These are phyloP conservation scores for Anseranas semipalmata DNA, from an alignment of 2,113 vertebrate species.

Conservation along the genomic window DNA sequence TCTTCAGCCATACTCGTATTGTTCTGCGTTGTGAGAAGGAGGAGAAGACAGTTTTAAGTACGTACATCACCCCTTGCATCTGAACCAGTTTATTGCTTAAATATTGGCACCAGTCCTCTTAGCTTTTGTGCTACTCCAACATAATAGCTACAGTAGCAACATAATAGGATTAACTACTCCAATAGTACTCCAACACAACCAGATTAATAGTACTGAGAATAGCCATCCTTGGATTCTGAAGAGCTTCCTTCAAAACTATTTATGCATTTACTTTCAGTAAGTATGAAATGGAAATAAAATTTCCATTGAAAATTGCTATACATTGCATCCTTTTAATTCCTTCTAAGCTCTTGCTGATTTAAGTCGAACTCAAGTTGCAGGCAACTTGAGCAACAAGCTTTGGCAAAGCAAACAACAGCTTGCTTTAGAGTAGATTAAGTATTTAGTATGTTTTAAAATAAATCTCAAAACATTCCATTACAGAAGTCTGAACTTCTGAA, in stretches of 20 bases:
- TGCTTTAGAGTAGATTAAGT: neutral
- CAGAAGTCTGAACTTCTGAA: neutral
- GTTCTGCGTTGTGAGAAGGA: conserved; percentile 76
- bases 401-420: neutral
- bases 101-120: neutral
- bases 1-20: conserved; percentile 94
- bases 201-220: neutral
- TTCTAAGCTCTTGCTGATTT: neutral
- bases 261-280: neutral
- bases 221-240: neutral
- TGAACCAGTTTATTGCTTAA: neutral
- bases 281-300: neutral
- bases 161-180: neutral
- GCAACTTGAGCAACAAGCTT: neutral
- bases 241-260: neutral
- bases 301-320: neutral
- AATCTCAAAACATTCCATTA: neutral
- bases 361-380: neutral
- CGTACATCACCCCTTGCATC: neutral
- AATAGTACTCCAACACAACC: neutral
- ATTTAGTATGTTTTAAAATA: neutral
- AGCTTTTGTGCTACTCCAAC: neutral
- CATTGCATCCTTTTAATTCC: neutral
- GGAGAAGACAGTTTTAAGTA: neutral
- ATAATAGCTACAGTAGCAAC: neutral